Percentiles rank a stretch among this genome's conserved stretches.
Conservation (phyloP, 2,113 vertebrate genomes). For the Paracanthobrama guichenoti region DNA sequence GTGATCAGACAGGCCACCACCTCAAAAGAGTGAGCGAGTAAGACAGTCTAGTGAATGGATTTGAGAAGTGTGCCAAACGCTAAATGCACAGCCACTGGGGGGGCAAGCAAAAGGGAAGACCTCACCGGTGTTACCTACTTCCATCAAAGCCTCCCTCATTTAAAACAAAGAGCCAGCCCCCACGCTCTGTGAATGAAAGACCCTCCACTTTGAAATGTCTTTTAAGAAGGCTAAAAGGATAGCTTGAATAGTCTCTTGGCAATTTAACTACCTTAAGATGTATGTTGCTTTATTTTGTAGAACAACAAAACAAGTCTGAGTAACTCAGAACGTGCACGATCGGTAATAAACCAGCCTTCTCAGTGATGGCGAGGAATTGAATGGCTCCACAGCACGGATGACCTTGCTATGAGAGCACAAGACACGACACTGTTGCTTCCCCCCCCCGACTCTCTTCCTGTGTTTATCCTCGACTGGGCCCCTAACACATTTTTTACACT, state of each 20-base stretch:
- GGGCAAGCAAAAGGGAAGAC: not conserved
- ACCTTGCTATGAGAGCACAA: conserved; percentile 40
- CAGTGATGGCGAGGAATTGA: conserved; percentile 35
- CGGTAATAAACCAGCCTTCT: conserved; percentile 17
- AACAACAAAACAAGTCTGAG: not conserved
- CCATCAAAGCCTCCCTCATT: conserved; percentile 18
- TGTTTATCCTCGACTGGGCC: not conserved
- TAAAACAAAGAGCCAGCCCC: conserved; percentile 24
- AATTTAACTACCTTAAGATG: not conserved
- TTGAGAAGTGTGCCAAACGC: not conserved
- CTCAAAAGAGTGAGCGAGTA: not conserved
- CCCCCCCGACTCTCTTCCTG: not conserved
- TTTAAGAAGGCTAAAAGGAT: not conserved
- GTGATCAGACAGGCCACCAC: conserved; percentile 24
- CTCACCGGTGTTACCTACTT: not conserved
- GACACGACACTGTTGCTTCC: not conserved
- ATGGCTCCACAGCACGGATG: conserved; percentile 16
- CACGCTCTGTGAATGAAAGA: not conserved
- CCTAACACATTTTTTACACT: conserved; percentile 21
- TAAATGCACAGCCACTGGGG: conserved; percentile 12
- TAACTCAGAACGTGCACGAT: not conserved
- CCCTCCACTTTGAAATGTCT: not conserved
- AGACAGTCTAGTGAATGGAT: not conserved
- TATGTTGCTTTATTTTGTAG: not conserved
- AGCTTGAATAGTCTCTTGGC: not conserved